These are phyloP conservation scores for Tuta absoluta DNA, from an alignment of 2,888 invertebrate genomes.

Conservation along the genomic window DNA sequence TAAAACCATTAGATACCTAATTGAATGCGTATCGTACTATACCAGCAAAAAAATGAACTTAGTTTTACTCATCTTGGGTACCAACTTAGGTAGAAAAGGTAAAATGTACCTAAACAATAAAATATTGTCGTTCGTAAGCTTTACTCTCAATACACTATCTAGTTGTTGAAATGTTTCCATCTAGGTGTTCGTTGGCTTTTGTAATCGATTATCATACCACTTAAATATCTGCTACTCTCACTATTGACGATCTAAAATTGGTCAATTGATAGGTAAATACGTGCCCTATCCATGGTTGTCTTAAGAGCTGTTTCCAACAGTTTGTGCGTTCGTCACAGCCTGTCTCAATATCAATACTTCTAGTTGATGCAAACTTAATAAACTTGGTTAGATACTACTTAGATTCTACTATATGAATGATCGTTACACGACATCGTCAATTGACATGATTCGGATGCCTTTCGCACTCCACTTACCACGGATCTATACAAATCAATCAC, in stretches of 20 bases:
- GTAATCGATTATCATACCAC: not conserved
- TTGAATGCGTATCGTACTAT: not conserved
- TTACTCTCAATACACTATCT: too few species aligned
- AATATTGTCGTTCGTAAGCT: too few species aligned
- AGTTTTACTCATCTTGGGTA: too few species aligned
- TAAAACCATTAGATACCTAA: not conserved
- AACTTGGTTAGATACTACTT: not conserved
- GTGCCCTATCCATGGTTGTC: not conserved
- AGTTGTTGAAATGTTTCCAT: too few species aligned
- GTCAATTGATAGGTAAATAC: not conserved
- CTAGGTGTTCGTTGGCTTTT: too few species aligned
- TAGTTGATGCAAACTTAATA: slow-evolving; percentile 6
- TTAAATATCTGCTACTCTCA: not conserved
- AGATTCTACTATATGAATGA: not conserved
- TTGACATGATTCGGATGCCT: slow-evolving; percentile 25
- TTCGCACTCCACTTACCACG: slow-evolving; percentile 23
- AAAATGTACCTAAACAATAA: too few species aligned
- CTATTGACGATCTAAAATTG: not conserved
- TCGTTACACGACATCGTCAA: slow-evolving; percentile 18
- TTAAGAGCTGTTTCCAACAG: not conserved
- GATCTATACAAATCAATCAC: slow-evolving; percentile 53
- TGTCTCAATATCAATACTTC: slow-evolving; percentile 13
- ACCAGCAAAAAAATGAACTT: not conserved
- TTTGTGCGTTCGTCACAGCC: slow-evolving; percentile 25
- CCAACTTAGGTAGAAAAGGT: too few species aligned